Conservation (phyloP, 2,888 invertebrate species). For the Mongoloraphidia duomilia region DNA sequence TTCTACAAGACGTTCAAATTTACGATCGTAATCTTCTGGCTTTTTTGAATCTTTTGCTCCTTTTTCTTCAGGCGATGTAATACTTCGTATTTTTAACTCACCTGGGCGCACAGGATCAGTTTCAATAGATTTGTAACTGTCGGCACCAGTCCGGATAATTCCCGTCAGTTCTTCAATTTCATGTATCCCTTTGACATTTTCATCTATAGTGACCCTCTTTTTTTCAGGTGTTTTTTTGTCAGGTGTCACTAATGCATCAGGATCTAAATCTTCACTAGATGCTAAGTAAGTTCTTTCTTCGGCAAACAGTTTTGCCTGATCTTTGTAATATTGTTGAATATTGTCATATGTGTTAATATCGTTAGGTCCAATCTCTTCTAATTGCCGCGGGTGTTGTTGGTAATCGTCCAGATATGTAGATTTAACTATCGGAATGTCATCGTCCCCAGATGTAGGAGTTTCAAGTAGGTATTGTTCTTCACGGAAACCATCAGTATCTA, state of each 20-base stretch:
- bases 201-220: constrained; percentile 32
- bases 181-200: constrained; percentile 23
- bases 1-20: constrained; percentile 27
- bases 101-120: constrained; percentile 23
- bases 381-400: constrained; percentile 13
- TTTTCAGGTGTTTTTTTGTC: constrained; percentile 30
- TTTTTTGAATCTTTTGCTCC: constrained; percentile 30
- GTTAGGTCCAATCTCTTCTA: constrained; percentile 21
- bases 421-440: constrained; percentile 11
- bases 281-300: constrained; percentile 28
- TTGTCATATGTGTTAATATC: constrained; percentile 27
- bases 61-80: constrained; percentile 29
- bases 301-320: constrained; percentile 24
- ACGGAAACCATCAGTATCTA: constrained; percentile 38
- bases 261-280: constrained; percentile 30
- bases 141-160: constrained; percentile 22
- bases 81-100: constrained; percentile 21
- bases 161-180: constrained; percentile 37
- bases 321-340: constrained; percentile 25
- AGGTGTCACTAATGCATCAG: constrained; percentile 17
- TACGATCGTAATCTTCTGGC: constrained; percentile 31
- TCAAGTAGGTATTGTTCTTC: constrained; percentile 33
- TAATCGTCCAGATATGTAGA: constrained; percentile 17
- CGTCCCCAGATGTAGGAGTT: constrained; percentile 29
- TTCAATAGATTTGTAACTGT: constrained; percentile 23